These are phyloP conservation scores for Apolygus lucorum DNA, from an alignment of 1,140 invertebrate species.

Conservation along the genomic window DNA sequence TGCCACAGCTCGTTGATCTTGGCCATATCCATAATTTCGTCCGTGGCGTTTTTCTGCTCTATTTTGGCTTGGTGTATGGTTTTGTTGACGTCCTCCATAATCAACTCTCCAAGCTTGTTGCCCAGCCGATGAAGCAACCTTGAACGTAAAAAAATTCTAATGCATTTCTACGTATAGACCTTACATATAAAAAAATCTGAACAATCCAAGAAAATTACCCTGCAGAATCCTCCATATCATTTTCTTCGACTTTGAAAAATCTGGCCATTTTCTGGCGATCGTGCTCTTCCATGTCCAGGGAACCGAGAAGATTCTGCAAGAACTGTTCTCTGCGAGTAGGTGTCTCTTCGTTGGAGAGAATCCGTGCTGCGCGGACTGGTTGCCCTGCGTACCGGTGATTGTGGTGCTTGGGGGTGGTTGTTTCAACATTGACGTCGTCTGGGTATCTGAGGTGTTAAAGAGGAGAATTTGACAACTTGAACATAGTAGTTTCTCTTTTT, in stretches of 20 bases:
- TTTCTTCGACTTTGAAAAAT: slow-evolving; percentile 21
- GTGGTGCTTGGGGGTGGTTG: background rate
- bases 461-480: too few species aligned
- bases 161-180: too few species aligned
- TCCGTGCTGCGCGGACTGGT: background rate
- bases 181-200: background rate
- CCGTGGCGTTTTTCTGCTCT: background rate
- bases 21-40: slow-evolving; percentile 1
- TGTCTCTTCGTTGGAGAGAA: background rate
- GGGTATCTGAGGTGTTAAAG: too few species aligned
- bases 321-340: slow-evolving; percentile 18
- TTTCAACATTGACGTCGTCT: background rate
- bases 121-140: background rate
- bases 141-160: too few species aligned
- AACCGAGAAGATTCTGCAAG: slow-evolving; percentile 24
- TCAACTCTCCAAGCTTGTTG: slow-evolving; percentile 1
- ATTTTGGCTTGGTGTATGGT: background rate
- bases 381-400: slow-evolving; percentile 7
- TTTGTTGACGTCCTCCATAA: slow-evolving; percentile 13
- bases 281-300: slow-evolving; percentile 22
- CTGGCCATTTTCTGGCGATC: slow-evolving; percentile 16
- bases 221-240: slow-evolving; percentile 19
- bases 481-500: too few species aligned
- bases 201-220: background rate
- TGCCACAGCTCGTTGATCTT: background rate